These are phyloP conservation scores for Gonocerus acuteangulatus DNA, from an alignment of 2,888 invertebrate genomes.

Conservation along the genomic window DNA sequence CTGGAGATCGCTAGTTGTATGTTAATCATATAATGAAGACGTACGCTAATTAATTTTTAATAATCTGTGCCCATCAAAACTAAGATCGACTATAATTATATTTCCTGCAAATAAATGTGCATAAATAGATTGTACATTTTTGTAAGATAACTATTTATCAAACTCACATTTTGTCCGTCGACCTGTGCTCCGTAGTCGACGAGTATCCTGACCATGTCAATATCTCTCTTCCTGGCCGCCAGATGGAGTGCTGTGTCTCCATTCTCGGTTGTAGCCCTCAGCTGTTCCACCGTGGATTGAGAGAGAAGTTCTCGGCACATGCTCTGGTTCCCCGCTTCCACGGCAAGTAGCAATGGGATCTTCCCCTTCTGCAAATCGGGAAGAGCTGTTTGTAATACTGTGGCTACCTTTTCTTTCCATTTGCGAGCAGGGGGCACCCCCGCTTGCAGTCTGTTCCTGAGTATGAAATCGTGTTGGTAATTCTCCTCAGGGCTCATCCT, in stretches of 20 bases:
- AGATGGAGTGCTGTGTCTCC: constrained; percentile 93
- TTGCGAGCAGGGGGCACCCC: constrained; percentile 36
- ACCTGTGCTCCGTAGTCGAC: constrained; percentile 88
- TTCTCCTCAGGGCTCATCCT: constrained; percentile 29
- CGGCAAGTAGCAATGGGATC: constrained; percentile 86
- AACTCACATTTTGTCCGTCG: constrained; percentile 75
- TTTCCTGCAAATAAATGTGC: no score
- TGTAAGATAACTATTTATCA: no score
- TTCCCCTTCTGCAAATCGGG: constrained; percentile 72
- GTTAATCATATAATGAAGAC: no score
- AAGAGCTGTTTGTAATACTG: background rate
- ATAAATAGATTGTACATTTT: no score
- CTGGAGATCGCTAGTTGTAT: no score
- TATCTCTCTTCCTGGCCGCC: constrained; percentile 84
- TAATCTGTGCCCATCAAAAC: no score
- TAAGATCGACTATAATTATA: no score
- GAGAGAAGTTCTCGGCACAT: constrained; percentile 89
- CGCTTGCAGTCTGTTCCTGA: constrained; percentile 40
- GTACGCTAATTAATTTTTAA: no score
- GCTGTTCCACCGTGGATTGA: constrained; percentile 78
- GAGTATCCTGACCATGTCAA: constrained; percentile 85
- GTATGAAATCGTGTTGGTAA: constrained; percentile 36
- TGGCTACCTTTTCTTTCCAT: constrained; percentile 30
- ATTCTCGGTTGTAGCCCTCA: constrained; percentile 71
- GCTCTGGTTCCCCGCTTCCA: constrained; percentile 90